Conservation (phyloP, 2,113 vertebrate species). For the Hydrolagus affinis region DNA sequence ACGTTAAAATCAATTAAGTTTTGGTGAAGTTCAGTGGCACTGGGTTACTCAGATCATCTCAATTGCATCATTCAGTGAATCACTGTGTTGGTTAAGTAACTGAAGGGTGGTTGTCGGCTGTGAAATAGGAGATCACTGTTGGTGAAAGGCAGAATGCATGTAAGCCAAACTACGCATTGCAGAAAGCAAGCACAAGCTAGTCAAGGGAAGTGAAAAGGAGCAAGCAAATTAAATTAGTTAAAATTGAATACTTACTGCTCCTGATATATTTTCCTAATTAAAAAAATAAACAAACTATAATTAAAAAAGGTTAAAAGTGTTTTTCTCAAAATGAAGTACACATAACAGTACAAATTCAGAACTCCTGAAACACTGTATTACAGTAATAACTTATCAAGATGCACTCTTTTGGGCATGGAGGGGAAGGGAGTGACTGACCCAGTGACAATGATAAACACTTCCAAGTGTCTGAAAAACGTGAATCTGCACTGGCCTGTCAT, state of each 20-base stretch:
- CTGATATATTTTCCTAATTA: constrained; percentile 77
- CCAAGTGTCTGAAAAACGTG: too few species aligned
- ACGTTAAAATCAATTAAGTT: background rate
- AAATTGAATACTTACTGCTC: constrained; percentile 73
- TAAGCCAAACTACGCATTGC: background rate
- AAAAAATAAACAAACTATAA: constrained; percentile 37
- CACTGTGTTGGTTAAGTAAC: background rate
- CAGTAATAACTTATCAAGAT: background rate
- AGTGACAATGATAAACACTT: too few species aligned
- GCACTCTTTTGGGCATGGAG: background rate
- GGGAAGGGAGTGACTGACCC: too few species aligned
- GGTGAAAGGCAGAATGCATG: background rate
- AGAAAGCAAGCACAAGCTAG: background rate
- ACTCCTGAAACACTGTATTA: background rate
- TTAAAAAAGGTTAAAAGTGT: background rate
- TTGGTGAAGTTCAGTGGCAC: background rate
- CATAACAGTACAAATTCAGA: constrained; percentile 16
- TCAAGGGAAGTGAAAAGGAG: background rate
- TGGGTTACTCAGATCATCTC: background rate
- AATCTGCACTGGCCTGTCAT: too few species aligned
- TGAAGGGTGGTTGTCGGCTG: background rate
- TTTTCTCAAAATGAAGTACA: background rate
- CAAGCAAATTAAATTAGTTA: background rate
- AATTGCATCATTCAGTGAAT: background rate
- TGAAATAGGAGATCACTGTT: background rate